Evolutionary conservation across 2,113 vertebrate genomes (phyloP).

Genomic region (Crocuta crocuta): DNA sequence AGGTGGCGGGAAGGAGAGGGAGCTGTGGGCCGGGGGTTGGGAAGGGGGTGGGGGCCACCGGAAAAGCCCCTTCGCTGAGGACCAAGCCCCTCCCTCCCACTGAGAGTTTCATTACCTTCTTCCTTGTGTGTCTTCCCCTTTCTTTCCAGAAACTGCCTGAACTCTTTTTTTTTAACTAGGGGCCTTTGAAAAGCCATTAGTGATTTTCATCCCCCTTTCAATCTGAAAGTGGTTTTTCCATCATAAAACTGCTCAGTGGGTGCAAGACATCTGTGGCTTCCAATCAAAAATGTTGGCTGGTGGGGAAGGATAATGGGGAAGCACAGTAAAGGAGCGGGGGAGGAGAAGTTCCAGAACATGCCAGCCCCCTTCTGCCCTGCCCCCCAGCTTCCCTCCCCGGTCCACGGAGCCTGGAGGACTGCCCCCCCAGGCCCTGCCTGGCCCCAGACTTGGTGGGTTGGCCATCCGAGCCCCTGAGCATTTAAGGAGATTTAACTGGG

Average conservation of each 20-base stretch:
- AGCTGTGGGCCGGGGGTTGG: rapidly evolving
- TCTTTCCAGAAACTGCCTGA: not conserved
- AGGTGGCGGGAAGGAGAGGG: too few species aligned
- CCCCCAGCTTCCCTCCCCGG: not conserved
- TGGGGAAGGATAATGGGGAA: rapidly evolving
- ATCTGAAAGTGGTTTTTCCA: not conserved
- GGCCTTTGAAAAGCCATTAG: conserved; percentile 58
- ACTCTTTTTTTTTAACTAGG: not conserved
- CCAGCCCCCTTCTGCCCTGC: not conserved
- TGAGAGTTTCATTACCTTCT: not conserved
- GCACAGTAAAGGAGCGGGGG: rapidly evolving
- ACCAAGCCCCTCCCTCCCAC: not conserved
- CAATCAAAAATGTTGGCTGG: not conserved
- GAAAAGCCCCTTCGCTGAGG: not conserved
- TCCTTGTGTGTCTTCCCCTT: not conserved
- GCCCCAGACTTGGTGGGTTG: not conserved
- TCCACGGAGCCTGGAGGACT: not conserved
- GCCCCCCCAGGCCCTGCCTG: not conserved
- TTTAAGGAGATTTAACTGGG: not conserved
- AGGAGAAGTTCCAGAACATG: not conserved
- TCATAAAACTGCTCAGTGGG: not conserved
- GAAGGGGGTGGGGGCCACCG: too few species aligned
- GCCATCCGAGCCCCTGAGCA: not conserved
- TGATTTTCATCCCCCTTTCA: not conserved
- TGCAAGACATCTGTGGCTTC: not conserved